Evolutionary conservation across 2,797 vertebrate species (phyloP), one percentile per base, ranked within the genome.

Genomic region (Prunella strophiata): DNA sequence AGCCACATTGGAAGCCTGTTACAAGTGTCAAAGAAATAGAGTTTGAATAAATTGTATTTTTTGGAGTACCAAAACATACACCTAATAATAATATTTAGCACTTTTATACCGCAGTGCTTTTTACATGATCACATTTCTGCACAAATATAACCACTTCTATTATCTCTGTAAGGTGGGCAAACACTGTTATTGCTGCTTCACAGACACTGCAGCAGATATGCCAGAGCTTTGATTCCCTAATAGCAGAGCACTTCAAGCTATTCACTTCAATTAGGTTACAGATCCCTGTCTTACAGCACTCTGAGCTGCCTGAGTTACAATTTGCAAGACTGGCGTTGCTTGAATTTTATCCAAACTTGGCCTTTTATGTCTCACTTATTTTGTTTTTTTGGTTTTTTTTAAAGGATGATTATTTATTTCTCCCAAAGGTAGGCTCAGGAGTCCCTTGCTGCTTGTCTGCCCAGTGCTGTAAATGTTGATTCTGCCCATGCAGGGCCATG

Each of bases 1-100:
- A 94, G 61, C 63, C 65, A 22, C 78, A 82, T 94, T 96, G 95
- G 94, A 95, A 97, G 78, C 91, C 85, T 96, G 85, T 96, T 97
- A 94, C 54, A 84, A 94, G 73, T 94, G 78, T 95, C 91, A 78
- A 94, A 82, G 85, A 96, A 97, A 96, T 34, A 91, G 65, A 82
- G 67, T 68, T 94, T 82, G 87, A 94, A 90, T 78, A 74, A 78
- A 93, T 61, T 91, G 62, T 25, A 9, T 54, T 89, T 96, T 78
- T 90, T 78, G 74, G 90, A 94, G 89, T 92, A 95, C 77, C 79
- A 91, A 97, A 96, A 96, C 66, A 95, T 40, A 54, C n/a, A 67
- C 68, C 72, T 95, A 95, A 92, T 96, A 94, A 89, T 73, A 94
- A 86, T 89, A 84, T 51, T 96, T 96, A 91, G 61, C 71, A 66